Evolutionary conservation across 1,140 invertebrate species (phyloP).

Genomic region (Lepidotrigona ventralis): DNA sequence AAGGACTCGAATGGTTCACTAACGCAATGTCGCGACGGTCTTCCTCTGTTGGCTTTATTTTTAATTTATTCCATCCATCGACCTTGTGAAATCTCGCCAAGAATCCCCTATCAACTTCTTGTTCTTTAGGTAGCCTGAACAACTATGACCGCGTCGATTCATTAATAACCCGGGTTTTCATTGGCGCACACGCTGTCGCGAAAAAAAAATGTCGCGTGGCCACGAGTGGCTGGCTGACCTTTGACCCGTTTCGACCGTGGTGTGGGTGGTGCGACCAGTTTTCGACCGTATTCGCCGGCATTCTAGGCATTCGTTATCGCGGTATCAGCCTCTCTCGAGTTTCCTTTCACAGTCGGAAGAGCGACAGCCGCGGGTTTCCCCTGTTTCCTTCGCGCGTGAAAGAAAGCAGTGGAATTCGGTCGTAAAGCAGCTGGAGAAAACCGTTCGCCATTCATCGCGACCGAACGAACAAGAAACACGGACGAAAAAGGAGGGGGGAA

Average conservation of each 20-base stretch:
- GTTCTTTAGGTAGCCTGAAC: too few relatives aligned
- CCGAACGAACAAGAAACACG: not conserved
- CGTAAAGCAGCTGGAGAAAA: slow-evolving; percentile 52
- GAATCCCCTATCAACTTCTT: slow-evolving; percentile 34
- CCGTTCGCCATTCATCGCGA: slow-evolving; percentile 43
- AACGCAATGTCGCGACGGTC: slow-evolving; percentile 65
- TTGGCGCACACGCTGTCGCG: slow-evolving; percentile 66
- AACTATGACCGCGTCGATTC: slow-evolving; percentile 69
- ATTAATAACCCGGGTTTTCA: slow-evolving; percentile 76
- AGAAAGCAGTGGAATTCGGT: slow-evolving; percentile 49
- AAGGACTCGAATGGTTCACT: too few relatives aligned
- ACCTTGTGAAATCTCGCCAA: slow-evolving; percentile 42
- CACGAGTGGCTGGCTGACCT: slow-evolving; percentile 61
- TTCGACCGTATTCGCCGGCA: slow-evolving; percentile 54
- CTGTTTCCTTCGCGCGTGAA: not conserved
- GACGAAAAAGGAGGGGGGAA: too few relatives aligned
- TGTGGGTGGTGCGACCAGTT: slow-evolving; percentile 73
- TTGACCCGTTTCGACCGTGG: slow-evolving; percentile 60
- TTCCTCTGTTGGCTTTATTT: slow-evolving; percentile 69
- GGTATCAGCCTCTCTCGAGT: slow-evolving; percentile 44
- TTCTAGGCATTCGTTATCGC: slow-evolving; percentile 68
- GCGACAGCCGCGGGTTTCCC: not conserved
- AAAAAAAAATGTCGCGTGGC: slow-evolving; percentile 67
- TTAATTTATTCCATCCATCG: slow-evolving; percentile 69
- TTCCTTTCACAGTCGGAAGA: not conserved